These are phyloP conservation scores for Parazoanthus darwini DNA, from an alignment of 92 coral and sea anemone species.

Conservation along the genomic window DNA sequence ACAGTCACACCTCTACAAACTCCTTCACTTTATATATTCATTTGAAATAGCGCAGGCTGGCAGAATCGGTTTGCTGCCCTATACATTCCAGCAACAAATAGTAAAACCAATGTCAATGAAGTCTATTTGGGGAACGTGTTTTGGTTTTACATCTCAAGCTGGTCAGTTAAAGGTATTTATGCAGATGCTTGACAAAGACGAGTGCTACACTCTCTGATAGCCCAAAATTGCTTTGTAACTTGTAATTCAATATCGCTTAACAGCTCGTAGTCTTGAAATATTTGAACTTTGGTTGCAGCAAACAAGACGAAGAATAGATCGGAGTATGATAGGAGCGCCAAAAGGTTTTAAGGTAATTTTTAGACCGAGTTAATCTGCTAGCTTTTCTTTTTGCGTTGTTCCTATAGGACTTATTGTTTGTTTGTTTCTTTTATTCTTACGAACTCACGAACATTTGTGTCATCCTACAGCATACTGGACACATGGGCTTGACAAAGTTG, in stretches of 20 bases:
- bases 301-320: conserved; percentile 71
- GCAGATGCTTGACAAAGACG: not conserved
- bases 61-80: not conserved
- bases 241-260: not conserved
- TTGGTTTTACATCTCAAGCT: not conserved
- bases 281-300: conserved; percentile 32
- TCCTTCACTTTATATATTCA: not conserved
- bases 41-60: not conserved
- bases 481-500: not conserved
- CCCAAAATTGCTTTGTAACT: not conserved
- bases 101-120: not conserved
- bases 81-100: not conserved
- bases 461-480: not conserved
- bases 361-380: not conserved
- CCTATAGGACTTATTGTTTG: not conserved
- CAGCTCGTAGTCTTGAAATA: not conserved
- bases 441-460: too few relatives aligned
- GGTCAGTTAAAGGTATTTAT: not conserved
- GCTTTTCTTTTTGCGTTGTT: not conserved
- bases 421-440: too few relatives aligned
- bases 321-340: conserved; percentile 82
- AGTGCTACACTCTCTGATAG: not conserved
- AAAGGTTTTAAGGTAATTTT: conserved; percentile 74
- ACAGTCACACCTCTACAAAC: not conserved
- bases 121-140: not conserved